A percentile compares a stretch with the other conserved stretches of the same genome.
Conservation (phyloP, 2,888 invertebrate genomes). For the Blastobasis adustella region DNA sequence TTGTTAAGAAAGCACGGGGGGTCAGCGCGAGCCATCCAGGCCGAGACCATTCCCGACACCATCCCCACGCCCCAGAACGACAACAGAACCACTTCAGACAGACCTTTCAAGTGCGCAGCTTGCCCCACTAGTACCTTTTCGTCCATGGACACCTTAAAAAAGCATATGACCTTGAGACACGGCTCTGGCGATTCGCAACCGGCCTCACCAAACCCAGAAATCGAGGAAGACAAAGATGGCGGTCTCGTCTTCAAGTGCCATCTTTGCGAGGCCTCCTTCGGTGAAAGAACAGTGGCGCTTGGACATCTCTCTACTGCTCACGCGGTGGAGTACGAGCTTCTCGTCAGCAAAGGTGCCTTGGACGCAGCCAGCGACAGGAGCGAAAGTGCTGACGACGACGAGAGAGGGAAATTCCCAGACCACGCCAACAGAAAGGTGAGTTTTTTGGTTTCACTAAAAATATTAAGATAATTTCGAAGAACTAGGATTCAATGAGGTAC, state of each 20-base stretch:
- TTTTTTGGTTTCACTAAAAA: neutral
- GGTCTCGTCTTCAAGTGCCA: constrained; percentile 94
- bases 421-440: constrained; percentile 89
- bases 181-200: constrained; percentile 62
- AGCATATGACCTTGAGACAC: constrained; percentile 85
- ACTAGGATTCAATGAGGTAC: too few relatives aligned
- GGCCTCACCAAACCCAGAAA: constrained; percentile 51
- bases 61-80: constrained; percentile 46
- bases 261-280: constrained; percentile 91
- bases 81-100: constrained; percentile 81
- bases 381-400: constrained; percentile 79
- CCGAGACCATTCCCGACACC: constrained; percentile 50
- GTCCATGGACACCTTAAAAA: constrained; percentile 84
- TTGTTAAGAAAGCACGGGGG: constrained; percentile 87
- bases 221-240: constrained; percentile 53
- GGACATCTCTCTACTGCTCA: constrained; percentile 87
- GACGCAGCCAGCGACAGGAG: constrained; percentile 75
- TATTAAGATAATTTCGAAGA: too few relatives aligned
- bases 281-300: constrained; percentile 85
- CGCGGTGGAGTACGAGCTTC: constrained; percentile 83
- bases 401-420: constrained; percentile 87
- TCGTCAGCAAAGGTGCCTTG: constrained; percentile 87
- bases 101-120: constrained; percentile 85
- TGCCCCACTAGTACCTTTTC: constrained; percentile 90
- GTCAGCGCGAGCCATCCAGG: constrained; percentile 59